These are phyloP conservation scores for Bagarius yarrelli DNA, from an alignment of 2,113 vertebrate species.

Conservation along the genomic window DNA sequence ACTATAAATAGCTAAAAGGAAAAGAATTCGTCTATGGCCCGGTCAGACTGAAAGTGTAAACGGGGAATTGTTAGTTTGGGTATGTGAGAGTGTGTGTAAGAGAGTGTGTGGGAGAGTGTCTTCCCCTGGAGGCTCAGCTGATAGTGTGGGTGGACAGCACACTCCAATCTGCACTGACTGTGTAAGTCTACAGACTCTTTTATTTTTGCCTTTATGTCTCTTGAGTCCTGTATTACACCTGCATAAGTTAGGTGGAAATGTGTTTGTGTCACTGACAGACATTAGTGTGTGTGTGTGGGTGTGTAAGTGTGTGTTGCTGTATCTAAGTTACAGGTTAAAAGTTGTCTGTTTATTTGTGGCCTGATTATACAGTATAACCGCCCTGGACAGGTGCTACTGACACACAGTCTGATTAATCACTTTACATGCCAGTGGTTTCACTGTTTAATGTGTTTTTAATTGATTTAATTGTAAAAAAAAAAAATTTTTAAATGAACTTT, in stretches of 20 bases:
- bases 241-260: neutral
- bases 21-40: constrained; percentile 36
- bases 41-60: constrained; percentile 45
- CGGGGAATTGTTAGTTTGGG: constrained; percentile 38
- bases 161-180: constrained; percentile 24
- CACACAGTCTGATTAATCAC: too few relatives aligned
- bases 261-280: neutral
- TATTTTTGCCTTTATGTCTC: neutral
- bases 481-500: too few relatives aligned
- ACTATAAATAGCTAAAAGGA: constrained; percentile 51
- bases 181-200: constrained; percentile 7
- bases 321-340: neutral
- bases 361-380: too few relatives aligned
- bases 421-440: too few relatives aligned
- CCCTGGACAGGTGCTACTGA: too few relatives aligned
- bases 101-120: constrained; percentile 29
- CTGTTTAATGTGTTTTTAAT: too few relatives aligned
- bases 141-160: constrained; percentile 43
- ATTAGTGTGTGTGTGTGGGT: neutral
- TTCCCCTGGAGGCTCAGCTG: constrained; percentile 22
- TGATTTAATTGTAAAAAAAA: too few relatives aligned
- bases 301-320: neutral
- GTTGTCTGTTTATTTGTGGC: too few relatives aligned
- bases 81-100: constrained; percentile 30
- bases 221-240: neutral